Percentiles rank a stretch among this genome's conserved stretches.
Evolutionary conservation across 2,888 invertebrate species (phyloP).

Genomic region (Macrosoma leucophasiata): DNA sequence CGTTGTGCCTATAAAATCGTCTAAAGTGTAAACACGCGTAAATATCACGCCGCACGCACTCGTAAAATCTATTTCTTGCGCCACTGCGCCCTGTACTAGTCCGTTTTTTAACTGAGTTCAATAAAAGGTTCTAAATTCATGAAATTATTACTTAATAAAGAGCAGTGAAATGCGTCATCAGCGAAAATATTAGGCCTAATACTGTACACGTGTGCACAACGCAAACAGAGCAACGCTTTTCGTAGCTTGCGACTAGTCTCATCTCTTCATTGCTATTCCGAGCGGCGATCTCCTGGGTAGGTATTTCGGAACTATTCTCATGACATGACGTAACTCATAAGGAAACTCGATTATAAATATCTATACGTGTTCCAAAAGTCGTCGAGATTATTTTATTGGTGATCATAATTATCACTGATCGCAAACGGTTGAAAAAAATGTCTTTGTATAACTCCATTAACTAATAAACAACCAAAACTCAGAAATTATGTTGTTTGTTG

Average conservation of each 20-base stretch:
- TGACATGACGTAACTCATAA: constrained; percentile 34
- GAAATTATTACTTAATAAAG: constrained; percentile 38
- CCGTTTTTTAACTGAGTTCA: constrained; percentile 35
- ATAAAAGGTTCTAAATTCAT: constrained; percentile 16
- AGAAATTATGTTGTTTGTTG: neutral
- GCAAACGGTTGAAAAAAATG: neutral
- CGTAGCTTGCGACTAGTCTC: constrained; percentile 19
- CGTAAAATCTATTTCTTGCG: constrained; percentile 72
- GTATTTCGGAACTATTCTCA: constrained; percentile 32
- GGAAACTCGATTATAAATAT: constrained; percentile 8
- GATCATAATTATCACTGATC: constrained; percentile 3
- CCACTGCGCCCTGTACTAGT: constrained; percentile 52
- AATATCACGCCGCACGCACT: constrained; percentile 67
- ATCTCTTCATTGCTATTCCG: constrained; percentile 42
- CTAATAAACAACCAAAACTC: neutral
- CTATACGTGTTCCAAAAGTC: constrained; percentile 19
- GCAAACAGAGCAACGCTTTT: constrained; percentile 2
- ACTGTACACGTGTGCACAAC: constrained; percentile 37
- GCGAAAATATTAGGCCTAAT: constrained; percentile 53
- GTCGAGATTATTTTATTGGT: constrained; percentile 21
- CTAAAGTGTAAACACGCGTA: constrained; percentile 71
- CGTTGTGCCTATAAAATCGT: constrained; percentile 73
- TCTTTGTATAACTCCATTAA: neutral
- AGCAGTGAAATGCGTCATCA: constrained; percentile 47
- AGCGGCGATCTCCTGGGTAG: constrained; percentile 34